Evolutionary conservation across 2,888 invertebrate species (phyloP), one percentile per base, ranked within the genome.

Genomic region (Aphodius sticticus): DNA sequence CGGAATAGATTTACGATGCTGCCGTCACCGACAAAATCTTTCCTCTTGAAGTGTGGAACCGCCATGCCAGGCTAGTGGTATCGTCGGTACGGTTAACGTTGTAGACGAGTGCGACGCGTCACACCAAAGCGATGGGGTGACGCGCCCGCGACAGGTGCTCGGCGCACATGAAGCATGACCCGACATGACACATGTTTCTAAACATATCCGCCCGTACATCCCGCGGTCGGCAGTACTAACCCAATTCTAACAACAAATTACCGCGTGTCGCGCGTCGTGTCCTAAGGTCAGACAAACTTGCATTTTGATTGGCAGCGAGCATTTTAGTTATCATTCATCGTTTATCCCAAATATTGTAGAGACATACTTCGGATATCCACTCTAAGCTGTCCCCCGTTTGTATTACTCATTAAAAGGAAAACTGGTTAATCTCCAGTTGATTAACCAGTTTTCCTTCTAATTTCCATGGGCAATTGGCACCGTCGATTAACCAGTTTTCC

Each of bases 101-200:
- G 26, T 26, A 53, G 53, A 53, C 53, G 53, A 53, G 12, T 53
- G 12, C 53, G 53, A 12, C 53, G 53, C 53, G 53, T 53, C 53
- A 53, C 53, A 53, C 53, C 53, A 53, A 53, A 53, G 53, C 53
- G 53, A 12, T 12, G 4, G 53, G 53, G 53, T 53, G 53, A 53
- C 53, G 53, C 12, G 53, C 7, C 53, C 6, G 53, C 53, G 79
- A 78, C 82, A 82, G 81, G 82, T 82, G 82, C 53, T 53, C 78
- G 75, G 70, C 37, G 69, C 77, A 79, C 79, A 77, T 80, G 77
- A 80, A 76, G 80, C 80, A 76, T 81, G 79, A 81, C 79, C 77
- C 77, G 82, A 82, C 82, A 83, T 81, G 82, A 82, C 83, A 83
- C 81, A 82, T 81, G 78, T 79, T 81, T 83, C 82, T 82, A 83